A percentile compares a stretch with the other conserved stretches of the same genome.
Evolutionary conservation across 2,113 vertebrate genomes (phyloP).

Genomic region (Callocephalon fimbriatum): DNA sequence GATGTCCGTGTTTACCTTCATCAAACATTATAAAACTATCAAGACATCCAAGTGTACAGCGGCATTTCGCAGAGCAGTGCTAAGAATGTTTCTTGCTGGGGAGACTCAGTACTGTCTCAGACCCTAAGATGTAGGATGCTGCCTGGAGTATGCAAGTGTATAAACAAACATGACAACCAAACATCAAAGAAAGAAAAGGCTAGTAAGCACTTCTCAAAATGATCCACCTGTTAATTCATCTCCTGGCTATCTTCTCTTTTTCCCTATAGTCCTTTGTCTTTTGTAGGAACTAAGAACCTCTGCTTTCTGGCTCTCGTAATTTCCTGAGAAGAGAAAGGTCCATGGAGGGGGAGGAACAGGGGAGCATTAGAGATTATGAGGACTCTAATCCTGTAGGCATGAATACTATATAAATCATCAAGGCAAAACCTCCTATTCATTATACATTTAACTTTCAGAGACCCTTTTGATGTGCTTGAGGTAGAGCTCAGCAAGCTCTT

Average conservation of each 20-base stretch:
- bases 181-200: not conserved
- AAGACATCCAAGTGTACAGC: not conserved
- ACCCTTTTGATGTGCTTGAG: not conserved
- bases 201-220: not conserved
- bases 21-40: not conserved
- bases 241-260: not conserved
- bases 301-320: not conserved
- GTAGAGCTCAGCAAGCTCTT: not conserved
- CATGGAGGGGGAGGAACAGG: rapidly evolving
- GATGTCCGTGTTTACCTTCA: not conserved
- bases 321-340: not conserved
- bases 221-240: not conserved
- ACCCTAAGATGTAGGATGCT: not conserved
- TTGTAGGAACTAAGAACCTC: not conserved
- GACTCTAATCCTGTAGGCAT: not conserved
- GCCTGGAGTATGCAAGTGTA: not conserved
- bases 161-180: not conserved
- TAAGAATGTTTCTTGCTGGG: not conserved
- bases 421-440: not conserved
- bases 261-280: not conserved
- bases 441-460: not conserved
- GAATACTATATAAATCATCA: not conserved
- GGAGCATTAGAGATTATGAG: not conserved
- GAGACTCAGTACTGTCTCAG: not conserved
- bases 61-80: not conserved